Evolutionary conservation across 2,113 vertebrate species (phyloP).

Genomic region (Cinclus cinclus): DNA sequence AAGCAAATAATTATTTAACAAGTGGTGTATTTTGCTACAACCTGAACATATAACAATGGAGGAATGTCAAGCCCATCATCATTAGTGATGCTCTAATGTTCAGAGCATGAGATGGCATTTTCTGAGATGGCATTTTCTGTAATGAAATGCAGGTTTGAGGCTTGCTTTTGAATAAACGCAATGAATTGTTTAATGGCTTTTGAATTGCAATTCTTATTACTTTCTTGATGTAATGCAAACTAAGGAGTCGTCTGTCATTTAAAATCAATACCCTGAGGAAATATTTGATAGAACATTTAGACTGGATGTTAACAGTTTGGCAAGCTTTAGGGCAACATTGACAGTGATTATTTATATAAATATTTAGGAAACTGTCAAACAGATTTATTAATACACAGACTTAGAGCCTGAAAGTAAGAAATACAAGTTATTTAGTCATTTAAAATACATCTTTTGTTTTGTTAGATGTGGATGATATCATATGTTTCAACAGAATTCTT

Average conservation of each 20-base stretch:
- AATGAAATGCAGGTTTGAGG: neutral
- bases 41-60: neutral
- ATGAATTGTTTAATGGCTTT: neutral
- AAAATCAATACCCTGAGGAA: slow-evolving; percentile 1
- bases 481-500: slow-evolving; percentile 18
- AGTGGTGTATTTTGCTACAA: neutral
- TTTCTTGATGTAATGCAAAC: slow-evolving; percentile 12
- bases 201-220: neutral
- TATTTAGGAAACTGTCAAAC: slow-evolving; percentile 47
- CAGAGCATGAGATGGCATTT: no score
- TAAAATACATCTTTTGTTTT: slow-evolving; percentile 9
- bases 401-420: neutral
- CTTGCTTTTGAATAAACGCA: neutral
- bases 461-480: neutral
- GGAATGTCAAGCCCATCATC: neutral
- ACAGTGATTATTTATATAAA: slow-evolving; percentile 16
- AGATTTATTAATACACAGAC: slow-evolving; percentile 32
- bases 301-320: slow-evolving; percentile 26
- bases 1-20: slow-evolving; percentile 10
- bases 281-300: slow-evolving; percentile 43
- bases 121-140: neutral
- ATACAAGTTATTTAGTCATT: neutral
- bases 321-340: slow-evolving; percentile 16
- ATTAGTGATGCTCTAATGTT: neutral
- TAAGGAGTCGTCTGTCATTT: neutral